A percentile compares a stretch with the other conserved stretches of the same genome.
phyloP scores from a whole-genome alignment of 2,113 vertebrate species.

The Brachyistius frenatus region DNA sequence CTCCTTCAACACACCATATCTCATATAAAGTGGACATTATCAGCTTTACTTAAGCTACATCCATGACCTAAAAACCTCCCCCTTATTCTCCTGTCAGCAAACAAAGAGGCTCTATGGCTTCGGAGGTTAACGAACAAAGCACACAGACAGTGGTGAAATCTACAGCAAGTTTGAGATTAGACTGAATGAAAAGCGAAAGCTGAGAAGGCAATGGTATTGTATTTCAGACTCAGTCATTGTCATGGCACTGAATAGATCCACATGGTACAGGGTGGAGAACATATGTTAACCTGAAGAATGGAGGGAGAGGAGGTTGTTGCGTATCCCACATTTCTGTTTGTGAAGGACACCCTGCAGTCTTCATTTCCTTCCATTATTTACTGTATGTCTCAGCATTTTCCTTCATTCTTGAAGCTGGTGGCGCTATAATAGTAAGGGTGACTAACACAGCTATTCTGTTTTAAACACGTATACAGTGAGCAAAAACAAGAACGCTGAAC shows the following conservation, averaged over 20 bases:
- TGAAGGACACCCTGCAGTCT: constrained; percentile 37
- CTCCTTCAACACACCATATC: constrained; percentile 12
- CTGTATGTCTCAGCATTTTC: constrained; percentile 19
- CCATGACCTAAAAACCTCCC: constrained; percentile 28
- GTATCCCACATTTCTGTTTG: constrained; percentile 36
- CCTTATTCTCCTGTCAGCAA: constrained; percentile 40
- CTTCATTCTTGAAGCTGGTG: constrained; percentile 20
- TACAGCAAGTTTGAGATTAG: constrained; percentile 16
- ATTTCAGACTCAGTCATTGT: constrained; percentile 13
- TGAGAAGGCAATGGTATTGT: neutral
- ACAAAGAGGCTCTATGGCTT: constrained; percentile 36
- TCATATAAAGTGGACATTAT: constrained; percentile 36
- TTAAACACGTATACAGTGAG: constrained; percentile 50
- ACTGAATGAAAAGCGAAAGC: constrained; percentile 32
- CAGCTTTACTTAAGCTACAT: constrained; percentile 41
- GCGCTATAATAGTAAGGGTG: constrained; percentile 26
- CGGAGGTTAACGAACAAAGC: constrained; percentile 42
- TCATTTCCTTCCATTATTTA: constrained; percentile 68
- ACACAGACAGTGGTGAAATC: constrained; percentile 41
- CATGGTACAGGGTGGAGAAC: neutral
- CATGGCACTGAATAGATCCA: constrained; percentile 13
- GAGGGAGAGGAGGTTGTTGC: constrained; percentile 2
- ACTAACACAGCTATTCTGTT: constrained; percentile 56
- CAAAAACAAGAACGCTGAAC: constrained; percentile 36
- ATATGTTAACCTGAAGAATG: constrained; percentile 9